Conservation (phyloP, 2,888 invertebrate species). For the Malacosoma neustria region DNA sequence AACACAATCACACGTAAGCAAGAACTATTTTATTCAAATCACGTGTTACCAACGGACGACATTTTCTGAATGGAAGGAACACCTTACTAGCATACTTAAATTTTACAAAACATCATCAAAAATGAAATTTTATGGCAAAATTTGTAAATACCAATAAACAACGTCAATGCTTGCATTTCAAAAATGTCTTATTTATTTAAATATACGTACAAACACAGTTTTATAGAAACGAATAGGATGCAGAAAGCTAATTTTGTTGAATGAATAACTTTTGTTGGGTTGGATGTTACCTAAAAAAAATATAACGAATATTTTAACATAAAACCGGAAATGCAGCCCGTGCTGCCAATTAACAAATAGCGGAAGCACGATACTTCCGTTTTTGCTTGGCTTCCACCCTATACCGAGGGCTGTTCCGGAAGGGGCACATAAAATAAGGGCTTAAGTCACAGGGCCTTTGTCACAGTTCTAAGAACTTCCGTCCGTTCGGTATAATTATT, state of each 20-base stretch:
- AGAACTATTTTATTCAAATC: conserved; percentile 42
- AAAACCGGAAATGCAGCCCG: conserved; percentile 61
- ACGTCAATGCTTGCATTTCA: no score
- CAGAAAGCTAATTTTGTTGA: no score
- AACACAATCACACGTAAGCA: conserved; percentile 34
- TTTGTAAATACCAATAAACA: no score
- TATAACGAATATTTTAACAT: conserved; percentile 3
- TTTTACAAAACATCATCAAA: no score
- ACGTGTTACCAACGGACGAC: conserved; percentile 27
- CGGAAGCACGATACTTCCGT: conserved; percentile 69
- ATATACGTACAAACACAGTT: no score
- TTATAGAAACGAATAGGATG: no score
- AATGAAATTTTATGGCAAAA: no score
- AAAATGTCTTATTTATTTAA: no score
- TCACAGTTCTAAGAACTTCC: conserved; percentile 44
- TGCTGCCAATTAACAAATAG: conserved; percentile 64
- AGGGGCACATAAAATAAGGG: conserved; percentile 59
- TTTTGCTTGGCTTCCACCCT: conserved; percentile 58
- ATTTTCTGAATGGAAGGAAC: conserved; percentile 12
- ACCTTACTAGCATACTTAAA: no score
- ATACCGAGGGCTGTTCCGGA: conserved; percentile 59
- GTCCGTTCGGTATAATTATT: conserved; percentile 15
- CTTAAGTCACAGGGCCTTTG: conserved; percentile 53
- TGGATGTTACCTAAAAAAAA: no score
- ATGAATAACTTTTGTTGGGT: no score